phyloP scores from a whole-genome alignment of 2,113 vertebrate species.

The chimpanzee (Pan troglodytes) region NHGRI_mPanTro3-v2.1_pri NC_072402.2:154063501-154064000 shows the following conservation, averaged over 20 bases:
- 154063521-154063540: neutral
- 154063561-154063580: conserved; percentile 48
- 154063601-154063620: neutral
- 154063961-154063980: neutral
- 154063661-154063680: conserved; percentile 33
- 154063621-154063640: neutral
- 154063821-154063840: neutral
- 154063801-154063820: conserved; percentile 15
- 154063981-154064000: neutral
- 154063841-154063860: neutral
- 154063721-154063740: conserved; percentile 12
- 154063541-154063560: conserved; percentile 7
- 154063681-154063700: conserved; percentile 7
- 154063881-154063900: neutral
- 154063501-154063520: conserved; percentile 34
- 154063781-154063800: neutral
- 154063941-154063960: neutral
- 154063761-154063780: neutral
- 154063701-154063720: conserved; percentile 53
- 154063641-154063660: conserved; percentile 42
- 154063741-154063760: conserved; percentile 23
- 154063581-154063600: neutral
- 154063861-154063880: neutral
- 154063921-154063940: neutral
- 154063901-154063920: neutral